Conservation (phyloP, 2,888 invertebrate species). For the Anaspis maculata region DNA sequence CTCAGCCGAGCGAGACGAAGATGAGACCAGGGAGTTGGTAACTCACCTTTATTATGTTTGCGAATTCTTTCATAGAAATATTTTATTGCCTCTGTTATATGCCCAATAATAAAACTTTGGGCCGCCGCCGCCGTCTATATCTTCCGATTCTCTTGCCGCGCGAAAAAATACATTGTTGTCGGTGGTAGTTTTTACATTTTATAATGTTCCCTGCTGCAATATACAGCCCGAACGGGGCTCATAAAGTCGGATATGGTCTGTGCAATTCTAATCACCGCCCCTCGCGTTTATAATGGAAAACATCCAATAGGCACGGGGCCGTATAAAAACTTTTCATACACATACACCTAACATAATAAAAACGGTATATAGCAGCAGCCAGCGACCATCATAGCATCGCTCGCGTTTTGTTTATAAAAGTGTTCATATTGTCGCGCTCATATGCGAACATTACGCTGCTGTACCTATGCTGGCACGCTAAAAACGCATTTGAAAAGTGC, state of each 20-base stretch:
- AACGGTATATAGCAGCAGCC: too few species aligned
- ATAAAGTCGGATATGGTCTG: conserved; percentile 37
- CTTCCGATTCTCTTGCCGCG: too few species aligned
- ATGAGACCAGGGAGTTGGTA: too few species aligned
- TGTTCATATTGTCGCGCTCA: conserved; percentile 21
- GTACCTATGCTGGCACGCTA: conserved; percentile 11
- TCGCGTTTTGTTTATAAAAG: conserved; percentile 25
- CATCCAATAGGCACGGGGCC: conserved; percentile 39
- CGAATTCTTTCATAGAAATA: too few species aligned
- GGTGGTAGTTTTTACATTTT: conserved; percentile 41
- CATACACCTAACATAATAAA: conserved; percentile 18
- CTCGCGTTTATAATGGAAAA: conserved; percentile 37
- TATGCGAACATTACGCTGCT: conserved; percentile 14
- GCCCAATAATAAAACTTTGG: too few species aligned
- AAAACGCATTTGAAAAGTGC: conserved; percentile 18
- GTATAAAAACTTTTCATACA: conserved; percentile 32
- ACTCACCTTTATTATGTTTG: too few species aligned
- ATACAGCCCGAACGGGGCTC: conserved; percentile 38
- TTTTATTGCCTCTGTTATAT: too few species aligned
- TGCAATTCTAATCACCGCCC: conserved; percentile 39
- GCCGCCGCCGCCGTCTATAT: too few species aligned
- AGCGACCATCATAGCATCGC: too few species aligned
- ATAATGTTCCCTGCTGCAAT: conserved; percentile 38
- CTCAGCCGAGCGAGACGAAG: too few species aligned
- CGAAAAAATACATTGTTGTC: conserved; percentile 37